phyloP scores from a whole-genome alignment of 1,140 invertebrate species.

The Drosophila triauraria region DNA sequence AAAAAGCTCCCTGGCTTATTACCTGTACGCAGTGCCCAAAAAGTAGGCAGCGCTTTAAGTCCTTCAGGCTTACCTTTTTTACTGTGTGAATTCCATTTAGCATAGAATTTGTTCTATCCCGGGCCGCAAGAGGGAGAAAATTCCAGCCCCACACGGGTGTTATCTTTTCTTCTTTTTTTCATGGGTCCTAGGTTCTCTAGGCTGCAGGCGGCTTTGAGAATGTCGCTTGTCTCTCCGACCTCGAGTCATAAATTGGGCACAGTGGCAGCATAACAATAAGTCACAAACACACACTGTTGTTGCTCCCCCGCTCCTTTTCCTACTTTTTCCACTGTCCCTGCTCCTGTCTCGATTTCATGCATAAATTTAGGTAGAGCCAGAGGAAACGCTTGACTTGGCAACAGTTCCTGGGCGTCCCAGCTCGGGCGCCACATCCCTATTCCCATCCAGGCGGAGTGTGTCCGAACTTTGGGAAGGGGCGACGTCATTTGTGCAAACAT shows the following conservation, averaged over 20 bases:
- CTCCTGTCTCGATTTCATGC: constrained; percentile 33
- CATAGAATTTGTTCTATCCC: constrained; percentile 32
- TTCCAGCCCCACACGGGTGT: constrained; percentile 23
- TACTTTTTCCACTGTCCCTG: neutral
- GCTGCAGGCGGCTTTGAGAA: constrained; percentile 20
- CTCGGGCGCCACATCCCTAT: neutral
- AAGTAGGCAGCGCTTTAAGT: neutral
- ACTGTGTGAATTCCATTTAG: constrained; percentile 47
- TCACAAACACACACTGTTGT: constrained; percentile 52
- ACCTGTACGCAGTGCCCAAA: no score
- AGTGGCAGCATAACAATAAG: constrained; percentile 84
- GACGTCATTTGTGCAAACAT: constrained; percentile 77
- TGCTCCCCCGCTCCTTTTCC: neutral
- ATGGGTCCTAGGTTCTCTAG: constrained; percentile 26
- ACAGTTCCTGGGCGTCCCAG: constrained; percentile 15
- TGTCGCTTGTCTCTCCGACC: constrained; percentile 57
- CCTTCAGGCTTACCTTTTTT: neutral
- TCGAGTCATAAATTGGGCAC: constrained; percentile 81
- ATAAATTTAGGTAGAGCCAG: constrained; percentile 48
- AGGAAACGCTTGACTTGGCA: constrained; percentile 51
- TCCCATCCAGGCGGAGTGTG: neutral
- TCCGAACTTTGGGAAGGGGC: constrained; percentile 25
- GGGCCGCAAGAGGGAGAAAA: constrained; percentile 1
- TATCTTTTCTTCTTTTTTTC: constrained; percentile 58
- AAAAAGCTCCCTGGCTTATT: neutral